phyloP scores from a whole-genome alignment of 2,888 invertebrate species.

The Ormyrus nitidulus region DNA sequence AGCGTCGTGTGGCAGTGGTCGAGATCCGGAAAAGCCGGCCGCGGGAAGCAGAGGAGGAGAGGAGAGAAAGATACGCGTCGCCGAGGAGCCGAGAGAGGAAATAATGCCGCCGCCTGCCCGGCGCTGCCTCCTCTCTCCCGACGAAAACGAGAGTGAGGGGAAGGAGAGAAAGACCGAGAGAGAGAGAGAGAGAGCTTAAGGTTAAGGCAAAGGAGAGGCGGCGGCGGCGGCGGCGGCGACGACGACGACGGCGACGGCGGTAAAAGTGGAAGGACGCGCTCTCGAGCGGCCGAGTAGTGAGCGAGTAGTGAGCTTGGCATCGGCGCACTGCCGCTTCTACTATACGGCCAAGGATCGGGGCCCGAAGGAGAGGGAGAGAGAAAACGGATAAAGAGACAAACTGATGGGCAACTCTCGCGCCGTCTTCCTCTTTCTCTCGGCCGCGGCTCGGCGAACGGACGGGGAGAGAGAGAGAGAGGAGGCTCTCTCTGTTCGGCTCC shows the following conservation, averaged over 20 bases:
- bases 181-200: conserved; percentile 27
- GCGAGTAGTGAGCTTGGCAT: conserved; percentile 16
- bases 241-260: conserved; percentile 11
- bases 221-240: conserved; percentile 37
- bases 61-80: neutral
- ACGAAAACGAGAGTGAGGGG: conserved; percentile 50
- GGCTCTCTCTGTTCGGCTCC: conserved; percentile 13
- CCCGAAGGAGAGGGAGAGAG: conserved; percentile 42
- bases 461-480: too few relatives aligned
- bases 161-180: conserved; percentile 16
- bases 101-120: conserved; percentile 33
- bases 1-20: neutral
- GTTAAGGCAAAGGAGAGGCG: conserved; percentile 49
- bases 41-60: neutral
- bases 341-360: conserved; percentile 27
- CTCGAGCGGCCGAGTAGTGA: neutral
- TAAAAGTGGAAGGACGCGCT: conserved; percentile 43
- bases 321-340: too few relatives aligned
- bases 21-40: neutral
- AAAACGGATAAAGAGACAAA: conserved; percentile 52
- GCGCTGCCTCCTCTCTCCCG: neutral
- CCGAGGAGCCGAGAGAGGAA: conserved; percentile 41
- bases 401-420: conserved; percentile 36
- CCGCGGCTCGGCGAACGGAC: too few relatives aligned
- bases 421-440: neutral